These are phyloP conservation scores for Campopleginae sp. DNA, from an alignment of 2,888 invertebrate species.

Conservation along the genomic window DNA sequence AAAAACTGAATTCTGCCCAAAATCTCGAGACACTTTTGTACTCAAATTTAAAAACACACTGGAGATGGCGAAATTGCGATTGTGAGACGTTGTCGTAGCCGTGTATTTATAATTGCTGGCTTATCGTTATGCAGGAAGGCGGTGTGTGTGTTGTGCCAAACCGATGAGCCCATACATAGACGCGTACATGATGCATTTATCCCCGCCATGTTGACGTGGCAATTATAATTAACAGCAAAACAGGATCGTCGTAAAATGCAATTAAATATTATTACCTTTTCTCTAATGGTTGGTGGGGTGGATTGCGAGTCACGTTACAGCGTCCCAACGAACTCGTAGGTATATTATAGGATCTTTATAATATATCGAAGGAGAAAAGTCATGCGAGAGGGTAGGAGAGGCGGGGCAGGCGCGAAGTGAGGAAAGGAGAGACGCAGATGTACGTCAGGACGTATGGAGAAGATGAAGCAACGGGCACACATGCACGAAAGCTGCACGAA, in stretches of 20 bases:
- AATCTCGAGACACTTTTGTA: too few species aligned
- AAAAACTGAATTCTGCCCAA: too few species aligned
- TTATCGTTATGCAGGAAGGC: slow-evolving; percentile 57
- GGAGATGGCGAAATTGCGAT: too few species aligned
- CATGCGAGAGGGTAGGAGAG: not conserved
- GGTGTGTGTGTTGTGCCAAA: slow-evolving; percentile 58
- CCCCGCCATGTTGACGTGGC: slow-evolving; percentile 74
- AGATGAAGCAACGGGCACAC: not conserved
- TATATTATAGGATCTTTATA: slow-evolving; percentile 57
- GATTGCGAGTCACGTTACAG: slow-evolving; percentile 68
- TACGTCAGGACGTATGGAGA: slow-evolving; percentile 1
- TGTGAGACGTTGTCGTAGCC: too few species aligned
- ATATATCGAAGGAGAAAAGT: slow-evolving; percentile 49
- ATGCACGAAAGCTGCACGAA: slow-evolving; percentile 2
- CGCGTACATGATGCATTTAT: slow-evolving; percentile 1
- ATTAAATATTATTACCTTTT: slow-evolving; percentile 83
- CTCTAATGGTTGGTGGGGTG: slow-evolving; percentile 79
- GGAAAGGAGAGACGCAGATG: not conserved
- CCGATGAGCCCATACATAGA: not conserved
- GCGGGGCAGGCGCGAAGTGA: not conserved
- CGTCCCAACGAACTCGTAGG: slow-evolving; percentile 44
- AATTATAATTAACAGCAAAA: slow-evolving; percentile 83
- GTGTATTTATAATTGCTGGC: slow-evolving; percentile 59
- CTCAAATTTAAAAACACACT: too few species aligned
- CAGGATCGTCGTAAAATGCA: slow-evolving; percentile 83